phyloP scores from a whole-genome alignment of 2,888 invertebrate species.

The Philopedon plagiatum region DNA sequence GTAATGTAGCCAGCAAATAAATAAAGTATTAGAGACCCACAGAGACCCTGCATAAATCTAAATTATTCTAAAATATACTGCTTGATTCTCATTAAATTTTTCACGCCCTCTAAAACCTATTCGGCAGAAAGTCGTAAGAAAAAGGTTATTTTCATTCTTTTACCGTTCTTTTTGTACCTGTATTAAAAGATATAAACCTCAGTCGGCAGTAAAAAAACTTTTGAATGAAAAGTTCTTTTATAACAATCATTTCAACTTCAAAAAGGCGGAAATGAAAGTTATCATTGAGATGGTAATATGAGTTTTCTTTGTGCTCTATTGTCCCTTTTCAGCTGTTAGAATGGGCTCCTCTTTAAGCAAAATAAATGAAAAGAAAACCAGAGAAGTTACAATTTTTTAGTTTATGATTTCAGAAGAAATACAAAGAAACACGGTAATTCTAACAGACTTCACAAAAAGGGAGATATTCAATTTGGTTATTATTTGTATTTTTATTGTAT shows the following conservation, averaged over 20 bases:
- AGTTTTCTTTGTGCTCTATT: constrained; percentile 2
- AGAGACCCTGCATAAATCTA: no score
- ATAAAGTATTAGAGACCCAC: no score
- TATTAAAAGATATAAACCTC: constrained; percentile 15
- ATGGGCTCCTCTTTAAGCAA: neutral
- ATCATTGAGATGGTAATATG: constrained; percentile 3
- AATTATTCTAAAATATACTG: no score
- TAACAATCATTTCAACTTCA: constrained; percentile 4
- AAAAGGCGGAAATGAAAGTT: constrained; percentile 4
- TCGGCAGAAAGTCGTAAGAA: neutral
- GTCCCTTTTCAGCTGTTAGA: neutral
- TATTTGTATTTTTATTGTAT: no score
- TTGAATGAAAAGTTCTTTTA: constrained; percentile 6
- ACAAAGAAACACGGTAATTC: neutral
- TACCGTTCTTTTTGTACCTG: neutral
- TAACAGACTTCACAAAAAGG: no score
- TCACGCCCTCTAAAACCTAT: neutral
- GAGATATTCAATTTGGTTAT: no score
- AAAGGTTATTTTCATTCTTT: constrained; percentile 4
- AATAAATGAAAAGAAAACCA: neutral
- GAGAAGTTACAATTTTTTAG: neutral
- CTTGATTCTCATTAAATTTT: neutral
- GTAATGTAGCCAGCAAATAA: no score
- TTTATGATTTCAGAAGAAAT: neutral
- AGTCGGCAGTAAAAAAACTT: constrained; percentile 8